Base-by-base conservation (phyloP, 2,888 invertebrate species). In the Mellilla xanthometata region DNA sequence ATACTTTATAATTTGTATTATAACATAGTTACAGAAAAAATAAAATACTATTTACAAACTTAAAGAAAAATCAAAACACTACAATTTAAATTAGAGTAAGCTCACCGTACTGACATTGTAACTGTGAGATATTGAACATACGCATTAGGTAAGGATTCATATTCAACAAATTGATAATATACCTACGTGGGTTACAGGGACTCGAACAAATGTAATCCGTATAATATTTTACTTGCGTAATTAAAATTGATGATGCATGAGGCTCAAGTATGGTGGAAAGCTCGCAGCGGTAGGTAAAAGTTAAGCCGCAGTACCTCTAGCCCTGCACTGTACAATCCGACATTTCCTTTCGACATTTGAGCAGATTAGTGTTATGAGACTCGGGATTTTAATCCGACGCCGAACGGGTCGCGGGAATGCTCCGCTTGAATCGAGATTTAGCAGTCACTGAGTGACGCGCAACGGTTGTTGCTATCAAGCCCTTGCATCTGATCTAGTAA, bases 321-420 rank as follows among this genome's bases (percentile, higher is more conserved):
- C 81, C 78, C 83, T 83, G 81, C 76, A 79, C 77, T 75, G 84
- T 84, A 82, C 88, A 85, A 90, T 88, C 90, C 82, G 90, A 90
- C 90, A 81, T 90, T 89, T 90, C 89, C 90, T 88, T 81, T 85
- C 82, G 89, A 87, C 88, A 84, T 89, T 85, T 81, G 84, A 89
- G 84, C 81, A 88, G 89, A 88, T 89, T 87, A 88, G 81, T 81
- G 83, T 81, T 87, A 79, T 82, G 77, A 75, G 72, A 77, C 83
- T 80, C 81, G 65, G 78, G 75, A 83, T 84, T 76, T 81, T 87
- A 89, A 89, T 87, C 87, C 76, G 87, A 89, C 89, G 85, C 75
- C 62, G 72, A 76, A 85, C 69, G 80, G 81, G 81, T 81, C 78
- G 81, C 81, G 74, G 81, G 83, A 82, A 81, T 78, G 81, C 81